Conservation (phyloP, 1,140 invertebrate species). For the Drosophila nannoptera region DNA sequence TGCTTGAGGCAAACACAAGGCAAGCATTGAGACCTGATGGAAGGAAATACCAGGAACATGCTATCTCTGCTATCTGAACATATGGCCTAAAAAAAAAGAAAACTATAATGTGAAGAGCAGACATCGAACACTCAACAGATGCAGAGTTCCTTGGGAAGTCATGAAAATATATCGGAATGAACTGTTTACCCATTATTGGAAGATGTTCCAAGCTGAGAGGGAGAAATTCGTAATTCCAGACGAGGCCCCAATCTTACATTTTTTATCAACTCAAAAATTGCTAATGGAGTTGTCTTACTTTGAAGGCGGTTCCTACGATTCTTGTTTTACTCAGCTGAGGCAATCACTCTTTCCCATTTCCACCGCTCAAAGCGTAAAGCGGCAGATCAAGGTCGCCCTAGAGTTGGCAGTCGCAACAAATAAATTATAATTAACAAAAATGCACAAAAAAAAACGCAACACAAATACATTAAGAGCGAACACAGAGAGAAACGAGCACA, state of each 20-base stretch:
- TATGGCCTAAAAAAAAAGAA: constrained; percentile 25
- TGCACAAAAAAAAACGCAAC: constrained; percentile 15
- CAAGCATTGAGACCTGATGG: constrained; percentile 36
- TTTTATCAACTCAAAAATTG: constrained; percentile 7
- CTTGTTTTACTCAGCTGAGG: constrained; percentile 17
- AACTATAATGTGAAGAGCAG: not conserved
- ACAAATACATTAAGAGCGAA: constrained; percentile 37
- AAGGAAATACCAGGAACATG: constrained; percentile 12
- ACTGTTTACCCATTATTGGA: too few relatives aligned
- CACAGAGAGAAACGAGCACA: constrained; percentile 53
- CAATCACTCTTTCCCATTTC: constrained; percentile 26
- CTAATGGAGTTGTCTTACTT: constrained; percentile 15
- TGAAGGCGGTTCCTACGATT: constrained; percentile 9
- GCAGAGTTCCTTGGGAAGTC: not conserved
- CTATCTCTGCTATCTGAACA: constrained; percentile 36
- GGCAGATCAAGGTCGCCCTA: constrained; percentile 56
- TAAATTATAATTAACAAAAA: constrained; percentile 74
- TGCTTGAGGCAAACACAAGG: constrained; percentile 11
- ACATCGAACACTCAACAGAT: not conserved
- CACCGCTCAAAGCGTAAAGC: constrained; percentile 20
- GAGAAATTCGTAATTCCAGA: constrained; percentile 8
- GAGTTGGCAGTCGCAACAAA: constrained; percentile 60
- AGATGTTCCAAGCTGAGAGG: too few relatives aligned
- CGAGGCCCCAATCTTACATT: not conserved
- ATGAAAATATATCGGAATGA: too few relatives aligned